Evolutionary conservation across 2,888 invertebrate genomes (phyloP).

Genomic region (Drosophila prolongata): DNA sequence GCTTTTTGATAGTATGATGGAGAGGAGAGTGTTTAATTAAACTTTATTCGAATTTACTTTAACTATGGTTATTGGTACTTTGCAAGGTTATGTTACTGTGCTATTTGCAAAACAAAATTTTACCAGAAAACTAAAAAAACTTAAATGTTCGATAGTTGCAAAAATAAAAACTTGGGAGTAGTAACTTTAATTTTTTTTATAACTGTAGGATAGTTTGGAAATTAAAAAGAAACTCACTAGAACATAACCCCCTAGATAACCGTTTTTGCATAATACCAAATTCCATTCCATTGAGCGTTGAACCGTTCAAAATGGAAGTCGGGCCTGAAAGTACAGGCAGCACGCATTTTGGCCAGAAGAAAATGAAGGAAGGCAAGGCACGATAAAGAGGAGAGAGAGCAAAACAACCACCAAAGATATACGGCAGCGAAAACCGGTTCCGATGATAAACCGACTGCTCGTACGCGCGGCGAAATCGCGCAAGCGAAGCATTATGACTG

Average conservation of each 20-base stretch:
- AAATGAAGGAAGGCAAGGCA: conserved; percentile 26
- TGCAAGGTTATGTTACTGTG: too few relatives aligned
- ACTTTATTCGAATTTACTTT: too few relatives aligned
- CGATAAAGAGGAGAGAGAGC: conserved; percentile 7
- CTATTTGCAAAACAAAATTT: too few relatives aligned
- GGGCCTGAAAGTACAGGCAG: conserved; percentile 44
- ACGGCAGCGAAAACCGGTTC: conserved; percentile 40
- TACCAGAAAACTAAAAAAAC: too few relatives aligned
- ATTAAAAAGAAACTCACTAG: background rate
- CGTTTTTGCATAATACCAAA: background rate
- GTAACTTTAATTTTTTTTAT: too few relatives aligned
- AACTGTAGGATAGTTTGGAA: too few relatives aligned
- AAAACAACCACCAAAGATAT: conserved; percentile 14
- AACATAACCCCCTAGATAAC: background rate
- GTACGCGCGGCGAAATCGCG: conserved; percentile 26
- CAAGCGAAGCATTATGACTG: conserved; percentile 16
- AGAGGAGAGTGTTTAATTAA: too few relatives aligned
- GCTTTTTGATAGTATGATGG: too few relatives aligned
- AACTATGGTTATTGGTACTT: too few relatives aligned
- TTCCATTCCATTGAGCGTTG: background rate
- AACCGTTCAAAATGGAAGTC: conserved; percentile 43
- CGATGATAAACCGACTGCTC: conserved; percentile 22
- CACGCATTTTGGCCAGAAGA: conserved; percentile 10
- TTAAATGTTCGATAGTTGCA: too few relatives aligned
- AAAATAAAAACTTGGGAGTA: too few relatives aligned